These are phyloP conservation scores for Colinus virginianus DNA, from an alignment of 2,113 vertebrate genomes.

Conservation along the genomic window DNA sequence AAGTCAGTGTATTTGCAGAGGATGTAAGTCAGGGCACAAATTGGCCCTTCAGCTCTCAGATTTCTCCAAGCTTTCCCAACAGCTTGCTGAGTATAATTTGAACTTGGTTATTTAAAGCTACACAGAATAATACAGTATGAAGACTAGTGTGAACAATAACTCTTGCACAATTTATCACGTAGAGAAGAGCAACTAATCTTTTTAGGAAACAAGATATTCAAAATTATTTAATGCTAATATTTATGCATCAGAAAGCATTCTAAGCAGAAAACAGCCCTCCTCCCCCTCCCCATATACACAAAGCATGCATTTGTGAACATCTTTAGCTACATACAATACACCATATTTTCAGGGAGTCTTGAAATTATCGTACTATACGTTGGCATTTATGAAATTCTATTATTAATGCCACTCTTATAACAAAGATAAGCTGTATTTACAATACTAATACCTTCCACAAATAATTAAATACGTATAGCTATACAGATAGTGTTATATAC, in stretches of 20 bases:
- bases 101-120: slow-evolving; percentile 79
- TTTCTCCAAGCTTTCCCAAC: slow-evolving; percentile 68
- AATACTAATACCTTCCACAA: slow-evolving; percentile 57
- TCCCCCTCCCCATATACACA: not conserved
- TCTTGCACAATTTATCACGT: slow-evolving; percentile 81
- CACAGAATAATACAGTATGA: slow-evolving; percentile 74
- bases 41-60: slow-evolving; percentile 55
- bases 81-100: slow-evolving; percentile 75
- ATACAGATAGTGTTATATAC: not conserved
- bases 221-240: slow-evolving; percentile 85
- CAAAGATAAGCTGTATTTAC: slow-evolving; percentile 54
- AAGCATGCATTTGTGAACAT: slow-evolving; percentile 57
- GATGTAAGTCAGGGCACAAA: slow-evolving; percentile 66
- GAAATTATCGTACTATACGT: slow-evolving; percentile 13
- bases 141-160: slow-evolving; percentile 77
- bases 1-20: not conserved
- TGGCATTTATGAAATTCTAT: slow-evolving; percentile 58
- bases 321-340: slow-evolving; percentile 37
- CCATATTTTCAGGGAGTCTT: slow-evolving; percentile 69
- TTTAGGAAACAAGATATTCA: slow-evolving; percentile 82
- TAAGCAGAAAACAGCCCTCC: slow-evolving; percentile 58
- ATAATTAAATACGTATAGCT: slow-evolving; percentile 51
- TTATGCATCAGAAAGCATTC: slow-evolving; percentile 80
- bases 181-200: slow-evolving; percentile 83
- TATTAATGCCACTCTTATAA: slow-evolving; percentile 68